These are phyloP conservation scores for Microplitis manilae DNA, from an alignment of 2,888 invertebrate species.

Conservation along the genomic window DNA sequence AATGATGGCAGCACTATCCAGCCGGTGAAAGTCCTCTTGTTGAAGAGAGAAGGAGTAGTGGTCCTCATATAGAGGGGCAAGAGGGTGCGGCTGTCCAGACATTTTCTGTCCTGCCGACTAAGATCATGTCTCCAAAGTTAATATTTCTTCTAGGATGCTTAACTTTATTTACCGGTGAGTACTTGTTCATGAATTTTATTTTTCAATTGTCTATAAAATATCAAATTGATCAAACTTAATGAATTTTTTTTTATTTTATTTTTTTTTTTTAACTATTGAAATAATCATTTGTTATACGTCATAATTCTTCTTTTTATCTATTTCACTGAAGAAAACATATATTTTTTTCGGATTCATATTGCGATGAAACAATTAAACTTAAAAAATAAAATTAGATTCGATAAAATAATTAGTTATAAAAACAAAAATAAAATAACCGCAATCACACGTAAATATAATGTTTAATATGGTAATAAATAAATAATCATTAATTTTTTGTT, in stretches of 20 bases:
- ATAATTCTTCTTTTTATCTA: too few relatives aligned
- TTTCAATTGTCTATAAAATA: background rate
- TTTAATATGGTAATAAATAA: background rate
- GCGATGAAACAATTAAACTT: too few relatives aligned
- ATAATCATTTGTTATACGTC: too few relatives aligned
- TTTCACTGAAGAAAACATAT: too few relatives aligned
- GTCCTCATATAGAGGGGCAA: conserved; percentile 71
- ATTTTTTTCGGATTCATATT: too few relatives aligned
- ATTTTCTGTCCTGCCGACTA: conserved; percentile 66
- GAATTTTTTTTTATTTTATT: too few relatives aligned
- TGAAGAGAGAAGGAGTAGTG: conserved; percentile 66
- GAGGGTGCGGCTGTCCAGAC: conserved; percentile 72
- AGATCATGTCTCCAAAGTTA: conserved; percentile 68
- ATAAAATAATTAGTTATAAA: background rate
- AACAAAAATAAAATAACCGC: background rate
- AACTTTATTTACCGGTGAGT: conserved; percentile 68
- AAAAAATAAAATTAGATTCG: too few relatives aligned
- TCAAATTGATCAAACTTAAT: too few relatives aligned
- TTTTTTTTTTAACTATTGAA: too few relatives aligned
- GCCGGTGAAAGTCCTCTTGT: conserved; percentile 66
- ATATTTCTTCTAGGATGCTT: conserved; percentile 64
- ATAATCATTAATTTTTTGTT: conserved; percentile 10
- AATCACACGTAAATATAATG: background rate
- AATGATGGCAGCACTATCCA: conserved; percentile 66
- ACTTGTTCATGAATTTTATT: background rate